Conservation (phyloP, 2,113 vertebrate species). For the Rhinogobius similis region DNA sequence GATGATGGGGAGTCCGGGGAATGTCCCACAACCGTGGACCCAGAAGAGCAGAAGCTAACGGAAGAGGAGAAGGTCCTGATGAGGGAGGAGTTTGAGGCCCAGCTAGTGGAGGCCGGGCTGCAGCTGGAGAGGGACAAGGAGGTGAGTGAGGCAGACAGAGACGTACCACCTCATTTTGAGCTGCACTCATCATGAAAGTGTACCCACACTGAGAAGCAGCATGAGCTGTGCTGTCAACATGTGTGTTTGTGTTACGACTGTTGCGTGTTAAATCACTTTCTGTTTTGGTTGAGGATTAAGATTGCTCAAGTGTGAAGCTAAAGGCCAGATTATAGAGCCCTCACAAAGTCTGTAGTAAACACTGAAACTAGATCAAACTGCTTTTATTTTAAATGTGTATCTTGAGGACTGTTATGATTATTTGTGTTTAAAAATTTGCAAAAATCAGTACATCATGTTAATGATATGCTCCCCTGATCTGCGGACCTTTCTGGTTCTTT, state of each 20-base stretch:
- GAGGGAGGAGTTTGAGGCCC: conserved; percentile 89
- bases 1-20: conserved; percentile 46
- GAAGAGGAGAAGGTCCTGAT: conserved; percentile 85
- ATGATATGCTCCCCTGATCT: background rate
- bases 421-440: no score
- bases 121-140: conserved; percentile 89
- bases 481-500: background rate
- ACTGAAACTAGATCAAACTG: no score
- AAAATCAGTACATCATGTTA: no score
- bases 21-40: conserved; percentile 64
- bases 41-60: conserved; percentile 65
- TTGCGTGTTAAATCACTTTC: conserved; percentile 32
- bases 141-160: conserved; percentile 57
- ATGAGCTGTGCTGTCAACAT: background rate
- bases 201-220: no score
- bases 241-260: background rate
- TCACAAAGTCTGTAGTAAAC: no score
- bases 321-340: conserved; percentile 59
- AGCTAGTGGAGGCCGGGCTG: conserved; percentile 86
- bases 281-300: conserved; percentile 60
- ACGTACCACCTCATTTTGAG: no score
- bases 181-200: no score
- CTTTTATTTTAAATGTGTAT: no score
- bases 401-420: no score
- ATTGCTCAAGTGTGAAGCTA: conserved; percentile 46